phyloP scores from a whole-genome alignment of 1,140 invertebrate genomes.

The Idris sp. region DNA sequence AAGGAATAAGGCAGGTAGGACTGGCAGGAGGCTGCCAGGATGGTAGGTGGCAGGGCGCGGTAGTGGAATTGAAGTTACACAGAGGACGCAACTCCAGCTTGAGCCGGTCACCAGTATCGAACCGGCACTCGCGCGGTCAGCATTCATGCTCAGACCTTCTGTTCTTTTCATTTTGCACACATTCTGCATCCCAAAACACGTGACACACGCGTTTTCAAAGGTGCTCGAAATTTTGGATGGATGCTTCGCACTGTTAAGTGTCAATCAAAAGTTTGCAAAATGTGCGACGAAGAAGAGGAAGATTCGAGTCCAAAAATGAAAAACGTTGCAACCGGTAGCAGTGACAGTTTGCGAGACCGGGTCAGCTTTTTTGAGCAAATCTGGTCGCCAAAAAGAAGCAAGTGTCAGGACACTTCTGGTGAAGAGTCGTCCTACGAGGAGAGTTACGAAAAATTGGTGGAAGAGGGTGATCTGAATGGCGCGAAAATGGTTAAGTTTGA shows the following conservation, averaged over 20 bases:
- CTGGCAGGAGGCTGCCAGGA: constrained; percentile 56
- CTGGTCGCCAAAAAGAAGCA: constrained; percentile 79
- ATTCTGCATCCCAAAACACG: constrained; percentile 20
- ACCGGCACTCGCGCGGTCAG: constrained; percentile 72
- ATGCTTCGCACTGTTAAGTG: too few species aligned
- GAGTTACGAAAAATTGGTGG: constrained; percentile 79
- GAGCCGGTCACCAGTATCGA: constrained; percentile 78
- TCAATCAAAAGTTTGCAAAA: too few species aligned
- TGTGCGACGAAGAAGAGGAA: constrained; percentile 44
- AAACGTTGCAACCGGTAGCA: constrained; percentile 18
- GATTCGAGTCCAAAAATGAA: constrained; percentile 13
- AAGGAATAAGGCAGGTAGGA: constrained; percentile 46
- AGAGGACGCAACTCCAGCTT: constrained; percentile 75
- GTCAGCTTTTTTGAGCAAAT: constrained; percentile 88
- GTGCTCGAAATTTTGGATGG: too few species aligned
- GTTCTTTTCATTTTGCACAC: constrained; percentile 5
- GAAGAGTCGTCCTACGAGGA: constrained; percentile 79
- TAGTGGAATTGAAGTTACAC: constrained; percentile 61
- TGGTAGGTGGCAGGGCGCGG: constrained; percentile 48
- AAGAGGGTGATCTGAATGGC: constrained; percentile 82
- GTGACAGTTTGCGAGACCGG: constrained; percentile 80
- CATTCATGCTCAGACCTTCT: constrained; percentile 36
- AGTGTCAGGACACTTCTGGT: constrained; percentile 22
- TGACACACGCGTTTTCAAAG: too few species aligned
- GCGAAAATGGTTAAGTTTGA: constrained; percentile 83